A percentile compares a stretch with the other conserved stretches of the same genome.
These are phyloP conservation scores for Acipenser oxyrinchus DNA, from an alignment of 2,797 vertebrate genomes.

Conservation along the genomic window DNA sequence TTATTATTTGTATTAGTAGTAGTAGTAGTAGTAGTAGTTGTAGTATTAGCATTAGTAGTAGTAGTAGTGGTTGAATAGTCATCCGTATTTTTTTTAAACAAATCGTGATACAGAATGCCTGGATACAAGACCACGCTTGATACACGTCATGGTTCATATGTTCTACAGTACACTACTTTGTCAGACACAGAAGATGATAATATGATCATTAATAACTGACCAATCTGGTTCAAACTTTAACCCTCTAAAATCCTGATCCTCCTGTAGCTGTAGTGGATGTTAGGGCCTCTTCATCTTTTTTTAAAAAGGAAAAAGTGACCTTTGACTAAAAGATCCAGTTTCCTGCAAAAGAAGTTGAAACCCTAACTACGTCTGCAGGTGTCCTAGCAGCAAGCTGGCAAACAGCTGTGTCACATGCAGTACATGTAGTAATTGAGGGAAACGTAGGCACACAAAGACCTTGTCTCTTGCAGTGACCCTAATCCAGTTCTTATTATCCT, in stretches of 20 bases:
- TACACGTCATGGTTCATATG: neutral
- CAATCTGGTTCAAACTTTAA: no score
- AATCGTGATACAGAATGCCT: neutral
- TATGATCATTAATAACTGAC: no score
- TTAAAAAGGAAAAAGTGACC: no score
- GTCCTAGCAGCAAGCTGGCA: no score
- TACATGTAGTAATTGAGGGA: neutral
- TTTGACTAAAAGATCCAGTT: no score
- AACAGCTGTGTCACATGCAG: no score
- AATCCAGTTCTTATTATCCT: conserved; percentile 80
- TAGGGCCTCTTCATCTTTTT: no score
- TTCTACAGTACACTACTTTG: neutral
- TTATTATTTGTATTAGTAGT: conserved; percentile 11
- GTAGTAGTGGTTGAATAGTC: conserved; percentile 3
- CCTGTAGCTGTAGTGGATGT: no score
- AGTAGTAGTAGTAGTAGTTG: conserved; percentile 18
- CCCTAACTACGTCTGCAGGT: no score
- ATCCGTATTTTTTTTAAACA: conserved; percentile 30
- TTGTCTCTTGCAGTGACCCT: conserved; percentile 39
- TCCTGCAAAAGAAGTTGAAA: no score
- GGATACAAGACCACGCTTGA: neutral
- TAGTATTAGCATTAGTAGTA: conserved; percentile 21
- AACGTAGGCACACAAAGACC: neutral
- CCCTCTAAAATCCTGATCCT: no score
- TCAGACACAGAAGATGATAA: neutral